These are phyloP conservation scores for Callinectes sapidus DNA, from an alignment of 2,888 invertebrate genomes.

Conservation along the genomic window DNA sequence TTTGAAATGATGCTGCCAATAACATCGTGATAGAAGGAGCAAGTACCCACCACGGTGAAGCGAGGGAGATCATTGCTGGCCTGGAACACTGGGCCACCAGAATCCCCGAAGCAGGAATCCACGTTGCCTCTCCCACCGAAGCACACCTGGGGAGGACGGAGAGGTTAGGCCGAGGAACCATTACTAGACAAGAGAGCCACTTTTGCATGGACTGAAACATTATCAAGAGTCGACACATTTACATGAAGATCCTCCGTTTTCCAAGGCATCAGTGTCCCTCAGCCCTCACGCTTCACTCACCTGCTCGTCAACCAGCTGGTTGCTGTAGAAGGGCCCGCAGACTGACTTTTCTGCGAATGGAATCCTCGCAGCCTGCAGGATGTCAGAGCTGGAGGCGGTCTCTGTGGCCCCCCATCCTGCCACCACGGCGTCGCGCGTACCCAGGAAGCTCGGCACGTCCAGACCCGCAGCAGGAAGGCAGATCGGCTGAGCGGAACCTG, in stretches of 20 bases:
- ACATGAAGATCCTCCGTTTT: neutral
- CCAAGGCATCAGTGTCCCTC: too few relatives aligned
- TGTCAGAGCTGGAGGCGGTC: slow-evolving; percentile 30
- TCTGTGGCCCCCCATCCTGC: slow-evolving; percentile 49
- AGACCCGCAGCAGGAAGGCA: slow-evolving; percentile 56
- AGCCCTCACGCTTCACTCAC: slow-evolving; percentile 22
- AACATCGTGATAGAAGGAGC: neutral
- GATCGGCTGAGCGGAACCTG: slow-evolving; percentile 50
- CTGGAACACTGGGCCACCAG: slow-evolving; percentile 53
- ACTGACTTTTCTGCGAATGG: neutral
- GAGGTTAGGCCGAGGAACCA: neutral
- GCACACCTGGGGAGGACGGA: slow-evolving; percentile 40
- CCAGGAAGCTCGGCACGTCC: slow-evolving; percentile 20
- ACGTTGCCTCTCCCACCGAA: slow-evolving; percentile 46
- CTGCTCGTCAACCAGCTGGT: slow-evolving; percentile 37
- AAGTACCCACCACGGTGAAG: slow-evolving; percentile 35
- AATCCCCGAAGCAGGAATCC: slow-evolving; percentile 59
- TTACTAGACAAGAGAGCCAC: neutral
- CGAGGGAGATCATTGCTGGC: neutral
- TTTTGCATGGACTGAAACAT: neutral
- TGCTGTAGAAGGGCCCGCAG: slow-evolving; percentile 2
- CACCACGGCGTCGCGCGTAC: slow-evolving; percentile 34
- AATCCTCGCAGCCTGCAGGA: slow-evolving; percentile 49
- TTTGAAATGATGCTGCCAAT: neutral
- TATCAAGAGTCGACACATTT: neutral